Evolutionary conservation across 2,797 vertebrate species (phyloP), one percentile per base, ranked within the genome.

Genomic region (Odontamblyopus rebecca): DNA sequence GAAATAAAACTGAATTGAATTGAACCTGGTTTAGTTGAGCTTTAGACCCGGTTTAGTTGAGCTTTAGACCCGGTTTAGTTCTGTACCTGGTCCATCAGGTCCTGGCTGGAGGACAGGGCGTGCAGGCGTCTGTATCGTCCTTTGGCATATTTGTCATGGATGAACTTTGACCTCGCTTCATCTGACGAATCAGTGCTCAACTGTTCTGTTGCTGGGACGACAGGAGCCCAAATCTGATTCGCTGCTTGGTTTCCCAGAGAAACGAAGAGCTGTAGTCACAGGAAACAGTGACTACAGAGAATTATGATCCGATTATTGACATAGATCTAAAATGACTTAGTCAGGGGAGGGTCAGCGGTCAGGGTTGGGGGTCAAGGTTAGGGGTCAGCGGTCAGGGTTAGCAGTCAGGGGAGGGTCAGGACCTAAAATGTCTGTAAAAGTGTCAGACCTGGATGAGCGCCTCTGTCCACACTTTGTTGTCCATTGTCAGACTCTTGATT

Each of bases 401-500:
- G 23, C 23, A 23, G 23, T 30, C 30, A 61, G 0, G 7, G 30
- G 29, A 61, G 6, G 2, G 16, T 62, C 29, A 38, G n/a, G 23
- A 23, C 11, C 12, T 59, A 27, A 59, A 59, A 6, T 3, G 56
- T 13, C 27, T 26, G 32, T 62, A 4, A 6, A 54, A 54, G 19
- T 27, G 8, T 29, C 41, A 44, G 26, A 66, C 93, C 91, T 94
- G 87, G 19, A 94, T 74, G 7, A 95, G 50, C 29, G 92, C 90
- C 56, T 94, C 92, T 0, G 92, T 94, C 94, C 94, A 95, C 35
- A 92, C 74, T 62, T 94, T 95, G 82, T 27, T 90, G 86, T 94
- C 94, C 86, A 94, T 77, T 79, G 83, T 94, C 71, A 95, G 88
- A 66, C 93, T 92, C 27, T 93, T 90, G 1, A 95, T 89, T 74